Conservation (phyloP, 2,113 vertebrate genomes). For the Benitochromis conjunctus region DNA sequence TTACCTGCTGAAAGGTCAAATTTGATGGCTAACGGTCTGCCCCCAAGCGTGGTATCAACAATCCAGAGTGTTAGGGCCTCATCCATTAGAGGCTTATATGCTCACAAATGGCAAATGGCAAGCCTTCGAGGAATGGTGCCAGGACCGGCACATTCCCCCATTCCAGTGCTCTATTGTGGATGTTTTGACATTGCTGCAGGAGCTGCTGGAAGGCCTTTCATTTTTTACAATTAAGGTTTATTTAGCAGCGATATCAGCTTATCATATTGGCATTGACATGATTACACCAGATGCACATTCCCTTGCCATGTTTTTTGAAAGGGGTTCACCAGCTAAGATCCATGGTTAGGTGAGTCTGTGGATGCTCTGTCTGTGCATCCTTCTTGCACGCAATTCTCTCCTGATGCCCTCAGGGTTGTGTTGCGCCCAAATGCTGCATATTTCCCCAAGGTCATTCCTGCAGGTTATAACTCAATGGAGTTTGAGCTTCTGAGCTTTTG, state of each 20-base stretch:
- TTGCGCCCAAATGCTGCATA: fast-evolving
- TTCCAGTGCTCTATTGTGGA: neutral
- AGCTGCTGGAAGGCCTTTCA: neutral
- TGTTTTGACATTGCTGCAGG: fast-evolving
- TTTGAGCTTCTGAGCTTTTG: neutral
- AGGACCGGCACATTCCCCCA: neutral
- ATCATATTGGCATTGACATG: neutral
- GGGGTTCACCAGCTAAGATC: neutral
- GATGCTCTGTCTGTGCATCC: neutral
- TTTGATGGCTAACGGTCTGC: neutral
- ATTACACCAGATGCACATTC: neutral
- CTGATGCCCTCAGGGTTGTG: neutral
- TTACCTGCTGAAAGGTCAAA: neutral
- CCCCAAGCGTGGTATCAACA: neutral
- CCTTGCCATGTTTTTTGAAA: neutral
- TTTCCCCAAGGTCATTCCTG: neutral
- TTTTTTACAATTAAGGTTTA: neutral
- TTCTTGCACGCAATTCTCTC: neutral
- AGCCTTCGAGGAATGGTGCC: neutral
- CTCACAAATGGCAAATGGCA: neutral
- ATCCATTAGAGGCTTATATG: neutral
- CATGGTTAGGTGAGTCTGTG: neutral
- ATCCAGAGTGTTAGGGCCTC: neutral
- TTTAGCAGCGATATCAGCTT: neutral
- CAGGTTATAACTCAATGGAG: neutral